Percentiles rank a stretch among this genome's conserved stretches.
Conservation (phyloP, 1,140 invertebrate species). For the Drosophila miranda region DNA sequence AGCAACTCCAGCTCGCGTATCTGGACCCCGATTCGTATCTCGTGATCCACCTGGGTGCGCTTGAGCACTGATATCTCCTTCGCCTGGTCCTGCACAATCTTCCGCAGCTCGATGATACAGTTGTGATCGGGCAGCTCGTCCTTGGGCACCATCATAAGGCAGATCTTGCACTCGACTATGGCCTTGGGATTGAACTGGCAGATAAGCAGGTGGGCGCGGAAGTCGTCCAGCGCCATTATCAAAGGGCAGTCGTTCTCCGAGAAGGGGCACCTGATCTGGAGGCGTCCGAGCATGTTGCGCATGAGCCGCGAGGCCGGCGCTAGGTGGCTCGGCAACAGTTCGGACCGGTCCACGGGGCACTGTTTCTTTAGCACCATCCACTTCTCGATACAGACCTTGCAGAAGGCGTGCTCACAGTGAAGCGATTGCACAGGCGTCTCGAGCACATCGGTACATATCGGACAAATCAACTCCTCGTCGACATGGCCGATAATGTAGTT, state of each 20-base stretch:
- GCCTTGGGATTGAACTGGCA: slow-evolving; percentile 58
- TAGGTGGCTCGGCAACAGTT: slow-evolving; percentile 27
- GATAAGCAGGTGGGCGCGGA: slow-evolving; percentile 39
- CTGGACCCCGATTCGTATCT: slow-evolving; percentile 29
- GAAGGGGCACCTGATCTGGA: slow-evolving; percentile 55
- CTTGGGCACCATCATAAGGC: slow-evolving; percentile 56
- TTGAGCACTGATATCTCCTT: slow-evolving; percentile 23
- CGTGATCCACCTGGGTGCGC: slow-evolving; percentile 17
- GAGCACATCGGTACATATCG: slow-evolving; percentile 62
- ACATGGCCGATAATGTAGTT: slow-evolving; percentile 50
- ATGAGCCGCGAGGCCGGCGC: slow-evolving; percentile 48
- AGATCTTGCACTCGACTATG: slow-evolving; percentile 50
- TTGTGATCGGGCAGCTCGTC: slow-evolving; percentile 58
- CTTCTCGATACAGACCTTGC: slow-evolving; percentile 54
- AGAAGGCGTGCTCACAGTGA: slow-evolving; percentile 60
- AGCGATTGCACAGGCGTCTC: slow-evolving; percentile 59
- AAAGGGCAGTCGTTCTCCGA: slow-evolving; percentile 35
- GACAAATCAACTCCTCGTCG: slow-evolving; percentile 63
- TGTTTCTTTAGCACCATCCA: slow-evolving; percentile 56
- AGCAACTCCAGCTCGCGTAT: slow-evolving; percentile 59
- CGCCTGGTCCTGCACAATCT: slow-evolving; percentile 27
- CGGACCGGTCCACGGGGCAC: slow-evolving; percentile 58
- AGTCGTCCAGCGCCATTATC: slow-evolving; percentile 42
- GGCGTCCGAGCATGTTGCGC: slow-evolving; percentile 60
- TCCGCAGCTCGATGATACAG: slow-evolving; percentile 50